Percentiles rank a stretch among this genome's conserved stretches.
Conservation (phyloP, 2,797 vertebrate species). For the Rhinoraja longicauda region DNA sequence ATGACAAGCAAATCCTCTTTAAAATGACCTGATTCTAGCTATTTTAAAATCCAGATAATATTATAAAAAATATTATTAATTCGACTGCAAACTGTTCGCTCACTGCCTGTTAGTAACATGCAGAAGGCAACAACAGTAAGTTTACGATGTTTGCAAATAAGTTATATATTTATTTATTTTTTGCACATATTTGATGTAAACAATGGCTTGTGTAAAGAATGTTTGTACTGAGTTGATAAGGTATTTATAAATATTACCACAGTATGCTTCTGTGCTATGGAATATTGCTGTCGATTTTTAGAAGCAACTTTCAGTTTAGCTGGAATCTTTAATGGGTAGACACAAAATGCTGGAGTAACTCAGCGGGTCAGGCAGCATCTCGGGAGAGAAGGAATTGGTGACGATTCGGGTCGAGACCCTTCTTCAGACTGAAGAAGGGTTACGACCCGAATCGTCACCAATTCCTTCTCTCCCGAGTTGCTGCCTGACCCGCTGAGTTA, state of each 20-base stretch:
- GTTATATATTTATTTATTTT: neutral
- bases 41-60: conserved; percentile 58
- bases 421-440: no score
- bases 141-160: neutral
- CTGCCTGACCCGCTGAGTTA: no score
- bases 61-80: conserved; percentile 50
- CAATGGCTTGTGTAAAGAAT: neutral
- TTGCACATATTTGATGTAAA: neutral
- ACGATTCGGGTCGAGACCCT: no score
- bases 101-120: neutral
- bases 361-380: no score
- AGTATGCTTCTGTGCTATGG: conserved; percentile 21
- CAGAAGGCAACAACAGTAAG: conserved; percentile 42
- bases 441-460: no score
- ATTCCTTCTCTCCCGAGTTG: no score
- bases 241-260: no score
- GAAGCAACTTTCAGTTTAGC: neutral
- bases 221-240: neutral
- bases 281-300: conserved; percentile 7
- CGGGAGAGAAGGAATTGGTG: no score
- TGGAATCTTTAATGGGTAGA: neutral
- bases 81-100: conserved; percentile 20
- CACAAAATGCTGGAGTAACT: no score
- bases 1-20: conserved; percentile 58
- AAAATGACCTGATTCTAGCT: conserved; percentile 63